Conservation (phyloP, 2,888 invertebrate genomes). For the Rhagium mordax region DNA sequence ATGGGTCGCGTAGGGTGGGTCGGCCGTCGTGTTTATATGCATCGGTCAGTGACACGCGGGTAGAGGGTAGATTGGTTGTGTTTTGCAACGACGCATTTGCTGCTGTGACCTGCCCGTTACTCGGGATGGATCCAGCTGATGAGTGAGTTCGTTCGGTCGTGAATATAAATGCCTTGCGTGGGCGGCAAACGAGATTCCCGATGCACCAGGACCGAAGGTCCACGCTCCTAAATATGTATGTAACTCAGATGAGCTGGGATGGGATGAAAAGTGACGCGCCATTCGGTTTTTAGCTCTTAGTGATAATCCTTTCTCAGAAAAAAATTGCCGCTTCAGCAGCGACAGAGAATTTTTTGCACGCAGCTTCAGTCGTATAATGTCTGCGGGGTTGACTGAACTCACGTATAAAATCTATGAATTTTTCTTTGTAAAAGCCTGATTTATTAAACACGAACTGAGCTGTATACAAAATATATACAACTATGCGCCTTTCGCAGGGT, state of each 20-base stretch:
- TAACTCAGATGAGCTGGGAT: background rate
- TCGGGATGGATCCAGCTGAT: conserved; percentile 30
- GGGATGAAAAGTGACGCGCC: background rate
- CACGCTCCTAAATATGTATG: background rate
- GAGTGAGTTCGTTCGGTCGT: conserved; percentile 23
- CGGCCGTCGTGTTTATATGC: conserved; percentile 14
- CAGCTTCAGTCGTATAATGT: background rate
- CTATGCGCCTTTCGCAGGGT: background rate
- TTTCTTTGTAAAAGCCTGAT: background rate
- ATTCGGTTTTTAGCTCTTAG: background rate
- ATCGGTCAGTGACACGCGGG: conserved; percentile 34
- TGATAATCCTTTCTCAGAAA: background rate
- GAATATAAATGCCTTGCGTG: conserved; percentile 23
- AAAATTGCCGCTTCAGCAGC: background rate
- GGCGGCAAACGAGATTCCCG: conserved; percentile 13
- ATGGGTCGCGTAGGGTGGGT: conserved; percentile 5
- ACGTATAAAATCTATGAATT: background rate
- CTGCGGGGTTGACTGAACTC: background rate
- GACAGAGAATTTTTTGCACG: background rate
- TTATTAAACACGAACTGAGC: background rate
- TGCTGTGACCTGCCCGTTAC: conserved; percentile 7
- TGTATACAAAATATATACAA: background rate
- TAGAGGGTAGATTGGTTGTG: conserved; percentile 22
- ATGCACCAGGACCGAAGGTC: background rate
- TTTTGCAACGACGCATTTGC: conserved; percentile 8